Conservation (phyloP, 2,113 vertebrate species). For the Leucopsar rothschildi region DNA sequence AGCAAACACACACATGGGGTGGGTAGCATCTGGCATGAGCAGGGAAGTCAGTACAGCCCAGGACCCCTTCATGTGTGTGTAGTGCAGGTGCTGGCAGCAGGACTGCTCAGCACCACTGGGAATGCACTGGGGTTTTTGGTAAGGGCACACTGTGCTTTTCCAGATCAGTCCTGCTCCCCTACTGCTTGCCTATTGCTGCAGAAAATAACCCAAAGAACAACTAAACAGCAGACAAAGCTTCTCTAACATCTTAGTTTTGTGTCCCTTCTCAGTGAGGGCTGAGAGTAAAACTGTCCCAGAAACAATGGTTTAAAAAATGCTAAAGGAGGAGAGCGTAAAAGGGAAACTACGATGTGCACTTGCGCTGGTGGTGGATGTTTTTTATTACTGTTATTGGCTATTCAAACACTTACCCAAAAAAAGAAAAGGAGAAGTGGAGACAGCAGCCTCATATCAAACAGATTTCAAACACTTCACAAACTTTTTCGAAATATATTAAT, state of each 20-base stretch:
- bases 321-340: background rate
- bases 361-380: fast-evolving
- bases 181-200: background rate
- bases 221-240: background rate
- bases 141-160: background rate
- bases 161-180: background rate
- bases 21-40: background rate
- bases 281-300: background rate
- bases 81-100: background rate
- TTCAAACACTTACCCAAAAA: background rate
- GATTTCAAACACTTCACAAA: background rate
- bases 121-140: background rate
- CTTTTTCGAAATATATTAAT: background rate
- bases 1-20: background rate
- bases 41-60: fast-evolving
- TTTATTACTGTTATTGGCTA: background rate
- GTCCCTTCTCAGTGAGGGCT: background rate
- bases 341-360: background rate
- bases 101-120: background rate
- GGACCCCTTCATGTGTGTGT: background rate
- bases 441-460: background rate
- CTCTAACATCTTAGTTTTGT: background rate
- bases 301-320: background rate
- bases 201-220: background rate
- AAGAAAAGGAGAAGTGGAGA: background rate